These are phyloP conservation scores for Oryzias melastigma DNA, from an alignment of 2,113 vertebrate genomes.

Conservation along the genomic window DNA sequence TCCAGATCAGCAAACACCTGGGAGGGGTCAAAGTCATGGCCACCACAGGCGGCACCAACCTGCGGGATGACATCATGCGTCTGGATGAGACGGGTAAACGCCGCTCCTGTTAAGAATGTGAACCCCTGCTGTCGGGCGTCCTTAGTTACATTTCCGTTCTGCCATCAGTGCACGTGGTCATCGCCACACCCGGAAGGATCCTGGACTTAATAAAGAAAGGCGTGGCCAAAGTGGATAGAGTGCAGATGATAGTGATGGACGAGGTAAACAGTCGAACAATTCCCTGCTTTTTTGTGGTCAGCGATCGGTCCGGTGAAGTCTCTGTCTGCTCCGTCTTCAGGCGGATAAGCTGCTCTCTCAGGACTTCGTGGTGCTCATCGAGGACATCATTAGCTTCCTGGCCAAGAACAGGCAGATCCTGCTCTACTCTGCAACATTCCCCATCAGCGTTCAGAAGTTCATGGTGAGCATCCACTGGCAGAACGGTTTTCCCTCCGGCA, in stretches of 20 bases:
- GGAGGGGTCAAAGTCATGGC: conserved; percentile 82
- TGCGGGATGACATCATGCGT: conserved; percentile 82
- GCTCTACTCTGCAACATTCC: conserved; percentile 83
- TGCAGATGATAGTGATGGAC: conserved; percentile 83
- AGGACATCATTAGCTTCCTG: conserved; percentile 82
- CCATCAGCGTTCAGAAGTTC: conserved; percentile 82
- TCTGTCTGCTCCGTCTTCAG: conserved; percentile 37
- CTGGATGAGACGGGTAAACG: conserved; percentile 77
- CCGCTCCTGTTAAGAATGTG: no score
- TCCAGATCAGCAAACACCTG: conserved; percentile 81
- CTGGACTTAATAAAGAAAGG: conserved; percentile 82
- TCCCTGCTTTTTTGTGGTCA: neutral
- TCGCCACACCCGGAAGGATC: conserved; percentile 80
- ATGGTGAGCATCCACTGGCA: conserved; percentile 70
- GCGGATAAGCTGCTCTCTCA: conserved; percentile 84
- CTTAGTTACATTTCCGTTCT: neutral
- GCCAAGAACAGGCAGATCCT: conserved; percentile 80
- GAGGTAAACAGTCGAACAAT: conserved; percentile 63
- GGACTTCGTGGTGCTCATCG: conserved; percentile 80
- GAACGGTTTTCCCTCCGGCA: conserved; percentile 27
- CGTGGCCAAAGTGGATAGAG: conserved; percentile 77
- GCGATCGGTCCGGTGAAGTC: neutral
- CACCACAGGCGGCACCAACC: conserved; percentile 81
- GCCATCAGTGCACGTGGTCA: conserved; percentile 76
- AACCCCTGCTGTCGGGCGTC: no score